Conservation (phyloP, 1,140 invertebrate genomes). For the Lordiphosa stackelbergi region DNA sequence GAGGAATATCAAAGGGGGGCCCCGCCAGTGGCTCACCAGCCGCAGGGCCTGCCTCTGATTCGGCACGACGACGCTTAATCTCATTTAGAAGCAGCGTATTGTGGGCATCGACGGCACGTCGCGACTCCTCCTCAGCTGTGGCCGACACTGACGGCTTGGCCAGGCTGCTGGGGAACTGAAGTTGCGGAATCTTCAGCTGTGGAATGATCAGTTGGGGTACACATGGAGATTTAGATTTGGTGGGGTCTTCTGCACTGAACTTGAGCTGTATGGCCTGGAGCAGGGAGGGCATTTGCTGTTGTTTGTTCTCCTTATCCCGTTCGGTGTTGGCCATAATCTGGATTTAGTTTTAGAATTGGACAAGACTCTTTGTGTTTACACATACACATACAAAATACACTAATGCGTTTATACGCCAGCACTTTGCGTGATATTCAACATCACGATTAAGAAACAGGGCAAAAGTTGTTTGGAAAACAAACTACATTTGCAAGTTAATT, state of each 20-base stretch:
- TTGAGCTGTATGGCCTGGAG: slow-evolving; percentile 2
- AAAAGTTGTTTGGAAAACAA: too few species aligned
- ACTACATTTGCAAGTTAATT: too few species aligned
- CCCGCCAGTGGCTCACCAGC: slow-evolving; percentile 20
- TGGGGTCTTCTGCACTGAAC: background rate
- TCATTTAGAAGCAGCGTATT: slow-evolving; percentile 42
- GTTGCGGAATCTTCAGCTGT: slow-evolving; percentile 25
- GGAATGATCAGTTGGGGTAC: slow-evolving; percentile 40
- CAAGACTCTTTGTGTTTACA: too few species aligned
- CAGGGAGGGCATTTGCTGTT: background rate
- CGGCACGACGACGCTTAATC: slow-evolving; percentile 26
- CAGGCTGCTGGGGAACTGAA: background rate
- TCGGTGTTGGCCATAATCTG: too few species aligned
- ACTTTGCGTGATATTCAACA: too few species aligned
- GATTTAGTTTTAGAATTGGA: too few species aligned
- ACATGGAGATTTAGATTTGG: slow-evolving; percentile 1
- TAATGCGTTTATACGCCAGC: too few species aligned
- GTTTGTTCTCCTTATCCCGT: too few species aligned
- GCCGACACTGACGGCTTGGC: background rate
- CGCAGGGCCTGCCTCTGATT: slow-evolving; percentile 7
- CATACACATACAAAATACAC: too few species aligned
- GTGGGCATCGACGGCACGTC: slow-evolving; percentile 24
- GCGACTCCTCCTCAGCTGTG: slow-evolving; percentile 18
- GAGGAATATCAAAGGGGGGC: slow-evolving; percentile 34
- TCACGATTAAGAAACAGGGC: too few species aligned